Conservation (phyloP, 2,113 vertebrate genomes). For the Alouatta palliata region DNA sequence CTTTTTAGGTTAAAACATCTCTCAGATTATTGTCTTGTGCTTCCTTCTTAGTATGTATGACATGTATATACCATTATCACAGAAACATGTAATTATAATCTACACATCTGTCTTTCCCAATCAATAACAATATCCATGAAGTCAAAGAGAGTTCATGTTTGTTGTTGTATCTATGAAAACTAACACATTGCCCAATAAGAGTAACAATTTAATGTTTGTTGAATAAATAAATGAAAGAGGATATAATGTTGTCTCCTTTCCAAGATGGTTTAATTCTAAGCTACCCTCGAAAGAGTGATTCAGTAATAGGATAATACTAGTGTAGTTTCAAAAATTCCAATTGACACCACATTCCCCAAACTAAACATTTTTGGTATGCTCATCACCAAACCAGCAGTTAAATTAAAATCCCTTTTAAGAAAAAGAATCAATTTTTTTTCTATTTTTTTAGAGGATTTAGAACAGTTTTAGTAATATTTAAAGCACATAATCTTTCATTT, state of each 20-base stretch:
- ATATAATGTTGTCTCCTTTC: not conserved
- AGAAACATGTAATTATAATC: not conserved
- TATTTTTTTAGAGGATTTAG: not conserved
- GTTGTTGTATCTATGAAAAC: not conserved
- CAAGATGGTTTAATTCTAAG: not conserved
- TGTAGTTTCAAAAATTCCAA: not conserved
- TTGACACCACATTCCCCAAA: not conserved
- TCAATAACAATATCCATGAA: not conserved
- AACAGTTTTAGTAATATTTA: not conserved
- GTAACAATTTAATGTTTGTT: not conserved
- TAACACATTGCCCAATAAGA: not conserved
- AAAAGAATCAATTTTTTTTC: not conserved
- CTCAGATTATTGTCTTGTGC: not conserved
- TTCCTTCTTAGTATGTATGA: not conserved
- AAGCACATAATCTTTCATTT: not conserved
- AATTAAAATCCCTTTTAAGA: not conserved
- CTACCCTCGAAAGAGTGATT: not conserved
- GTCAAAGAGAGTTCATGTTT: not conserved
- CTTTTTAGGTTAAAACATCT: not conserved
- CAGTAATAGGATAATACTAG: not conserved
- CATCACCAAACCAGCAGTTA: not conserved
- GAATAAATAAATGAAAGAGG: not conserved
- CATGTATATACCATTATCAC: not conserved
- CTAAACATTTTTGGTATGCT: not conserved
- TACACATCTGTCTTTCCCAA: not conserved